Conservation (phyloP, 2,888 invertebrate genomes). For the Drosophila eohydei region DNA sequence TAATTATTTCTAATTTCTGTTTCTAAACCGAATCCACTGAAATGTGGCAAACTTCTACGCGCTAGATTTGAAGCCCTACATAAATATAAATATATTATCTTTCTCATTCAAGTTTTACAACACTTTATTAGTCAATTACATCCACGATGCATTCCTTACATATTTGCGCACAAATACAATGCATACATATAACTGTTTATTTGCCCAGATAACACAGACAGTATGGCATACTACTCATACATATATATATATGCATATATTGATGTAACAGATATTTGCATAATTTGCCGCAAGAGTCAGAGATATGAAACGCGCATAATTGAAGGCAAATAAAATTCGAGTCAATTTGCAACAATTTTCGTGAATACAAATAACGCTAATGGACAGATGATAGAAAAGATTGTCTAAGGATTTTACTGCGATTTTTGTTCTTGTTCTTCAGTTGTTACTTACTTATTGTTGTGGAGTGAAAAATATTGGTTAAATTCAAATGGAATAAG, state of each 20-base stretch:
- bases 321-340: constrained; percentile 46
- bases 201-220: constrained; percentile 6
- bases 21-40: neutral
- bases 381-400: constrained; percentile 3
- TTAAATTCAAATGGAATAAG: constrained; percentile 38
- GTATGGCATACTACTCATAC: neutral
- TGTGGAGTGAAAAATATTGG: constrained; percentile 19
- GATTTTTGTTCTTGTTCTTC: neutral
- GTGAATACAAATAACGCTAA: constrained; percentile 20
- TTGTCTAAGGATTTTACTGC: neutral
- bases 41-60: no score
- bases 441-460: constrained; percentile 32
- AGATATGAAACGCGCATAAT: constrained; percentile 28
- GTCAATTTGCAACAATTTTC: constrained; percentile 50
- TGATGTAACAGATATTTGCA: constrained; percentile 34
- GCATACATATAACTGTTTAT: constrained; percentile 11
- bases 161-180: constrained; percentile 8
- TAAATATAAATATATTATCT: neutral
- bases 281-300: constrained; percentile 39
- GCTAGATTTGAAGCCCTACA: no score
- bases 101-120: neutral
- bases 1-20: neutral
- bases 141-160: constrained; percentile 5
- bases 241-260: constrained; percentile 6
- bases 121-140: no score